These are phyloP conservation scores for Sycophila sp. DNA, from an alignment of 1,140 invertebrate genomes.

Conservation along the genomic window DNA sequence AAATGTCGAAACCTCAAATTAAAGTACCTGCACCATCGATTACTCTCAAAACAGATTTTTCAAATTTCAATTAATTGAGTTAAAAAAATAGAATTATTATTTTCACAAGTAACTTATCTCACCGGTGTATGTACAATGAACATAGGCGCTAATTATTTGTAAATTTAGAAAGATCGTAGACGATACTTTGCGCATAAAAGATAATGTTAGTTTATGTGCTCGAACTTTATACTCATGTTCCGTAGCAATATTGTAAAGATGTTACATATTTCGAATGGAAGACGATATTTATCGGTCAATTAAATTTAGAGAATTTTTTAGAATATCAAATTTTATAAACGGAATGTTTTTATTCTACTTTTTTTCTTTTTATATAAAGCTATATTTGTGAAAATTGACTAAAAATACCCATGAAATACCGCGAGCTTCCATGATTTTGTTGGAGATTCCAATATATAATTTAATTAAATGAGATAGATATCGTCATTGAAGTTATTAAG, in stretches of 20 bases:
- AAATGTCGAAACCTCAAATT: conserved; percentile 69
- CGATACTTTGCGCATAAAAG: not conserved
- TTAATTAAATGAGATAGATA: not conserved
- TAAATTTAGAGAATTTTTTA: conserved; percentile 3
- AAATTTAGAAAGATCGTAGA: conserved; percentile 15
- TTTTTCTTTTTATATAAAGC: not conserved
- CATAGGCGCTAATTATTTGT: conserved; percentile 26
- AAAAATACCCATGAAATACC: too few relatives aligned
- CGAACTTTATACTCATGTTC: conserved; percentile 3
- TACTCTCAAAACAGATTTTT: conserved; percentile 95
- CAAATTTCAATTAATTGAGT: conserved; percentile 85
- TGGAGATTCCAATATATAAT: not conserved
- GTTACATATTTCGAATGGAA: not conserved
- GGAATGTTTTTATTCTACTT: not conserved
- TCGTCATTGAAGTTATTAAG: conserved; percentile 13
- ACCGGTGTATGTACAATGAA: conserved; percentile 5
- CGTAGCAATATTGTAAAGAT: conserved; percentile 23
- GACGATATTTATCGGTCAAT: conserved; percentile 22
- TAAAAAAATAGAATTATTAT: not conserved
- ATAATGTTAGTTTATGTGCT: conserved; percentile 8
- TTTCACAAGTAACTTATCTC: not conserved
- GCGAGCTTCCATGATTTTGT: conserved; percentile 15
- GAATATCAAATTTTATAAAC: conserved; percentile 10
- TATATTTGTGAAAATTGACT: not conserved
- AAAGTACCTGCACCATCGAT: conserved; percentile 77